These are phyloP conservation scores for Lanistes nyassanus DNA, from an alignment of 1,140 invertebrate species.

Conservation along the genomic window DNA sequence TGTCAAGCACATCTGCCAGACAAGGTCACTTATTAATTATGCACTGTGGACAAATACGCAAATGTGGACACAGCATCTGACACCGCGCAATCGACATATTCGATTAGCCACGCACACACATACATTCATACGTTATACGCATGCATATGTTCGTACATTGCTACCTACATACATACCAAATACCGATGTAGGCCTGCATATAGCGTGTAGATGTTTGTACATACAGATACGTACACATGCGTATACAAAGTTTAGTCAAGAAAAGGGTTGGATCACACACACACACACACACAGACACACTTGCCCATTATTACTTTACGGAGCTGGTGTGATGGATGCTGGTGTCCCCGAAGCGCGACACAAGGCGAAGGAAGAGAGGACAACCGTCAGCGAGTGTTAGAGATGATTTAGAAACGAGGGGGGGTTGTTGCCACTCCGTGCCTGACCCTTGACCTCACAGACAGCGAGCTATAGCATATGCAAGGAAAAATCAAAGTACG, in stretches of 20 bases:
- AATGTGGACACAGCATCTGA: too few species aligned
- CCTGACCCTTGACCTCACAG: neutral
- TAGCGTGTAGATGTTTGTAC: neutral
- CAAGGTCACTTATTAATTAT: neutral
- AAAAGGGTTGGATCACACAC: neutral
- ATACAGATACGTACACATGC: slow-evolving; percentile 2
- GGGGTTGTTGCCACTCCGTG: neutral
- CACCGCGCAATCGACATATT: too few species aligned
- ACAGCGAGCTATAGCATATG: neutral
- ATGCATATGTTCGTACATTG: neutral
- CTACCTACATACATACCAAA: neutral
- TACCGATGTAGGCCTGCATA: neutral
- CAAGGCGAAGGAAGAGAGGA: neutral
- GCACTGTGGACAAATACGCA: too few species aligned
- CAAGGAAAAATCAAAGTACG: neutral
- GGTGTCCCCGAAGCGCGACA: neutral
- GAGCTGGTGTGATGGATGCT: neutral
- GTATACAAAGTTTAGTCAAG: neutral
- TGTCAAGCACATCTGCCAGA: neutral
- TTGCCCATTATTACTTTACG: neutral
- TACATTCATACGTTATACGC: neutral
- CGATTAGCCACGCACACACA: neutral
- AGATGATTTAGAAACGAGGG: too few species aligned
- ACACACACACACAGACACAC: neutral
- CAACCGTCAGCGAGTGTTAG: too few species aligned